Percentiles rank a stretch among this genome's conserved stretches.
Conservation (phyloP, 2,888 invertebrate species). For the Eilema griseolum region DNA sequence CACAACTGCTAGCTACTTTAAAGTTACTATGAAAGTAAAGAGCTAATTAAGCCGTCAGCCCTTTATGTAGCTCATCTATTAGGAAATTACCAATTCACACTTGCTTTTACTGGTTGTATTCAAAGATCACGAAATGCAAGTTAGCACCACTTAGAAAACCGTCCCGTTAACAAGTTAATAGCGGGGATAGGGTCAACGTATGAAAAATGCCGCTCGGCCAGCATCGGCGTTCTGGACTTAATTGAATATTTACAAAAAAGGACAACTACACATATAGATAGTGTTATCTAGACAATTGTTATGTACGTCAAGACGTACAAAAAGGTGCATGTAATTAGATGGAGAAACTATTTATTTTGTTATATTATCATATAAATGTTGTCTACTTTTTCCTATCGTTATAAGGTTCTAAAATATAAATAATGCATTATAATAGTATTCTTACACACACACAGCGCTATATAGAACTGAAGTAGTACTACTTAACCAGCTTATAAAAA, state of each 20-base stretch:
- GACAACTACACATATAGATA: slow-evolving; percentile 7
- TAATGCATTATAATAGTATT: too few species aligned
- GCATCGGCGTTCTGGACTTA: not conserved
- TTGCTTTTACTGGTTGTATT: slow-evolving; percentile 70
- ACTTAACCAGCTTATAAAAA: too few species aligned
- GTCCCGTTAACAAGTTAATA: slow-evolving; percentile 52
- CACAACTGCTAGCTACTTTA: not conserved
- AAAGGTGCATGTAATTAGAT: not conserved
- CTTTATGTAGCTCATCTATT: slow-evolving; percentile 58
- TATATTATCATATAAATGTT: not conserved
- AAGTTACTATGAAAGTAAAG: slow-evolving; percentile 1
- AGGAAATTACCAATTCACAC: slow-evolving; percentile 75
- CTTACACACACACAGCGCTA: too few species aligned
- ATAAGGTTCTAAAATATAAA: too few species aligned
- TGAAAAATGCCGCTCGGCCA: slow-evolving; percentile 19
- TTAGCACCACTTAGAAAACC: slow-evolving; percentile 77
- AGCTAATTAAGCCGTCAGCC: slow-evolving; percentile 38
- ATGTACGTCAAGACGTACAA: not conserved
- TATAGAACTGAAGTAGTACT: too few species aligned
- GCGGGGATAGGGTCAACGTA: slow-evolving; percentile 24
- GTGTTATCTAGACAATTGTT: not conserved
- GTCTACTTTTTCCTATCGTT: too few species aligned
- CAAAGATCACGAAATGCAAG: slow-evolving; percentile 76
- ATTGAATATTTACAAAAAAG: not conserved
- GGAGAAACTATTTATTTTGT: not conserved